phyloP scores from a whole-genome alignment of 1,140 invertebrate species.

The Hestina assimilis region DNA sequence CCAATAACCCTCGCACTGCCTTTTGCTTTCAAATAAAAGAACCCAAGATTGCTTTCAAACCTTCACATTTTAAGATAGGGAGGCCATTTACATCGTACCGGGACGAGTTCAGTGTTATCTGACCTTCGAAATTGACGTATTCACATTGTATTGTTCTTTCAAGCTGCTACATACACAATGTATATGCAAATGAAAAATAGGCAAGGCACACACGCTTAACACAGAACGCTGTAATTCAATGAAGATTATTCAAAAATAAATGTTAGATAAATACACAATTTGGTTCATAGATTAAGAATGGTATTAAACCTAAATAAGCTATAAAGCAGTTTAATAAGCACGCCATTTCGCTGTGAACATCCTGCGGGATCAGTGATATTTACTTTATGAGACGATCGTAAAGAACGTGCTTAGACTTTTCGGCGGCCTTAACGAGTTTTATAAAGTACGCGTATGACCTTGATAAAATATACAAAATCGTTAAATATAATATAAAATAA shows the following conservation, averaged over 20 bases:
- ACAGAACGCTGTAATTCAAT: too few species aligned
- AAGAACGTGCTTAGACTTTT: slow-evolving; percentile 33
- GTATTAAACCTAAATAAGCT: slow-evolving; percentile 35
- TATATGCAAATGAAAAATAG: too few species aligned
- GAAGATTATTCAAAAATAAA: too few species aligned
- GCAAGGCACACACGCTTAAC: too few species aligned
- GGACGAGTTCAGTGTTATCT: slow-evolving; percentile 20
- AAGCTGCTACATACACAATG: too few species aligned
- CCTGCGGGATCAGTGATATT: slow-evolving; percentile 54
- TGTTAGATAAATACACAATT: too few species aligned
- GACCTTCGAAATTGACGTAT: not conserved
- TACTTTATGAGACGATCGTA: slow-evolving; percentile 51
- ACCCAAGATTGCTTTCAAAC: slow-evolving; percentile 45
- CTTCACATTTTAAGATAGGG: slow-evolving; percentile 39
- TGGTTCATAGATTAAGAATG: too few species aligned
- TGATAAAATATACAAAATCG: not conserved
- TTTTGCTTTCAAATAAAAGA: slow-evolving; percentile 50
- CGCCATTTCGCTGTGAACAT: slow-evolving; percentile 37
- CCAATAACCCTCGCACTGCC: slow-evolving; percentile 49
- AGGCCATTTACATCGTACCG: slow-evolving; percentile 46
- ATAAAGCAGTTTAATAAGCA: slow-evolving; percentile 50
- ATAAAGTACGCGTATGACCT: not conserved
- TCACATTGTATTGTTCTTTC: too few species aligned
- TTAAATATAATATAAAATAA: too few species aligned
- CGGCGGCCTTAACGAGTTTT: slow-evolving; percentile 3